Percentiles rank a stretch among this genome's conserved stretches.
Conservation (phyloP, 2,113 vertebrate genomes). For the Prinia subflava region DNA sequence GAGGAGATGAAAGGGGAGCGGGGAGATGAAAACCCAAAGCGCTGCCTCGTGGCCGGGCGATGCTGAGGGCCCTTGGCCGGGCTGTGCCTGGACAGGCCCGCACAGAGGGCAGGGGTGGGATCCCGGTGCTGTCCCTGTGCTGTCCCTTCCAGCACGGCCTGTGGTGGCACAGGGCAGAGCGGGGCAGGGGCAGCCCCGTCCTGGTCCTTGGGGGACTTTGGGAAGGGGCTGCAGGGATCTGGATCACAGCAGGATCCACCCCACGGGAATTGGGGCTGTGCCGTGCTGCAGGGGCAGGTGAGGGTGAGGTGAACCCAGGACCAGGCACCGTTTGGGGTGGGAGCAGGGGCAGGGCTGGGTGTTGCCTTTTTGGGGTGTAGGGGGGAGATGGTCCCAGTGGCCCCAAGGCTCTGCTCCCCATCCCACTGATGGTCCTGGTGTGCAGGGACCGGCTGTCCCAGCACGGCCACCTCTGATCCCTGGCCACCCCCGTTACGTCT, state of each 20-base stretch:
- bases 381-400: rapidly evolving
- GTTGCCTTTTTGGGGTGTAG: not conserved
- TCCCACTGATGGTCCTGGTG: rapidly evolving
- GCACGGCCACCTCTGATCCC: not conserved
- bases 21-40: constrained; percentile 29
- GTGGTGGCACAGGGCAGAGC: not conserved
- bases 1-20: constrained; percentile 47
- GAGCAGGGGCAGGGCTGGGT: not conserved
- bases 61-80: rapidly evolving
- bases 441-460: rapidly evolving
- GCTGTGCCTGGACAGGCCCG: rapidly evolving
- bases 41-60: not conserved
- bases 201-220: rapidly evolving
- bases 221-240: not conserved
- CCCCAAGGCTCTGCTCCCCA: not conserved
- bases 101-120: not conserved
- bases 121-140: rapidly evolving
- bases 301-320: rapidly evolving
- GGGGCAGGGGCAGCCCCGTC: rapidly evolving
- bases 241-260: not conserved
- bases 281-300: rapidly evolving
- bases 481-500: rapidly evolving
- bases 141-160: rapidly evolving
- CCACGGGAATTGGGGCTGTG: not conserved
- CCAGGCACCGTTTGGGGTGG: rapidly evolving